Base-by-base conservation (phyloP, 2,113 vertebrate species). In the Mesoclemmys tuberculata region DNA sequence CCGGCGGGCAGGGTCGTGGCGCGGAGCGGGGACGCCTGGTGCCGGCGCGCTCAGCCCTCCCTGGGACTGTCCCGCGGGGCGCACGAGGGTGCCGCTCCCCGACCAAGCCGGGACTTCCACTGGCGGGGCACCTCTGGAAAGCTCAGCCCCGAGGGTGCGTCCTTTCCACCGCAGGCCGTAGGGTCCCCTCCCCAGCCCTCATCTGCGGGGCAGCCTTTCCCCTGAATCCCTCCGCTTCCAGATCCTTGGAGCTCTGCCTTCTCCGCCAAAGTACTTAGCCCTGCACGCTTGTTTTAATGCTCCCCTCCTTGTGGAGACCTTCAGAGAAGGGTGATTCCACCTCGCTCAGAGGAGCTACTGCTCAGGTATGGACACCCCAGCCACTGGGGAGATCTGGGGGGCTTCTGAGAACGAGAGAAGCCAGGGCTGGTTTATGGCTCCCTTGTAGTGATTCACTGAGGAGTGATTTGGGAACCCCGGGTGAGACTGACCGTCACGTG, bases 1-100 rank as follows among this genome's bases (percentile, higher is more conserved):
- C 83, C 93, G 9, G 93, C 90, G 87, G 80, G 51, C 64, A 38
- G 95, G 90, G 93, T 61, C 68, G 58, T 14, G 55, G 87, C 54
- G 93, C 82, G 51, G 89, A 92, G 38, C 95, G 48, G 56, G 24
- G 3, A 11, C 11, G 29, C 56, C 56, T 58, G 29, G 56, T 11
- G 6, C 29, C 13, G 29, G 27, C 12, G 84, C 94, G 87, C 85
- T 46, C 52, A 68, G 92, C 89, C 54, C 79, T 51, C 48, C 75
- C 89, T 58, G 86, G 41, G 5, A 12, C 56, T 14, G 27, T 13
- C 56, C 27, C 58, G 8, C 46, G 46, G 31, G 31, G 12, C 13
- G 29, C 29, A 29, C 29, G 11, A 13, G 58, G 58, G 58, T 27
- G 11, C 56, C 11, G 56, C 27, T 10, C 29, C 6, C 5, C 27